These are phyloP conservation scores for Acropora tenuis DNA, from an alignment of 64 coral and sea anemone species.

Conservation along the genomic window DNA sequence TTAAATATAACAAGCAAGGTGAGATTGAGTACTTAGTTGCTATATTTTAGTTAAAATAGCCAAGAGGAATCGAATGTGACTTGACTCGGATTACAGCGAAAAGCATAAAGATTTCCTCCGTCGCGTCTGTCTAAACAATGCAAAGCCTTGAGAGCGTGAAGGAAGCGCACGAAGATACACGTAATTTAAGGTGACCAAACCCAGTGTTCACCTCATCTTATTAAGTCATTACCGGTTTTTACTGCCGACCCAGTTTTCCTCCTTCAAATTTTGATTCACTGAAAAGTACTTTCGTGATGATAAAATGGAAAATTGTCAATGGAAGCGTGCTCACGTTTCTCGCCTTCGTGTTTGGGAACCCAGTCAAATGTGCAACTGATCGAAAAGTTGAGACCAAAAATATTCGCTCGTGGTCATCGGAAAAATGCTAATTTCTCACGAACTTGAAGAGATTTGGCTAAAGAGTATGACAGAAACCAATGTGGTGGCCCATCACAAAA, in stretches of 20 bases:
- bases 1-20: background rate
- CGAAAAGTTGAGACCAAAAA: background rate
- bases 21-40: background rate
- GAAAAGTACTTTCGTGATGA: background rate
- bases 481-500: background rate
- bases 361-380: background rate
- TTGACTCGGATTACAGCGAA: background rate
- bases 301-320: slow-evolving; percentile 5
- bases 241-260: slow-evolving; percentile 5
- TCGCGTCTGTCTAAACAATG: background rate
- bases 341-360: background rate
- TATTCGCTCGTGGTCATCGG: background rate
- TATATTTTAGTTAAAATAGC: slow-evolving; percentile 12
- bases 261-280: slow-evolving; percentile 1
- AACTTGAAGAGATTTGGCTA: background rate
- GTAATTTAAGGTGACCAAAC: background rate
- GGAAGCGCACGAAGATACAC: background rate
- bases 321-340: slow-evolving; percentile 1
- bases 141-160: background rate
- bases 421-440: background rate
- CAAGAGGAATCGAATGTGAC: slow-evolving; percentile 18
- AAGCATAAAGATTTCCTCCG: background rate
- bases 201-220: background rate
- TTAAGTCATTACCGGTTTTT: background rate
- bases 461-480: background rate